Evolutionary conservation across 1,140 invertebrate species (phyloP).

Genomic region (Drosophila grimshawi): DNA sequence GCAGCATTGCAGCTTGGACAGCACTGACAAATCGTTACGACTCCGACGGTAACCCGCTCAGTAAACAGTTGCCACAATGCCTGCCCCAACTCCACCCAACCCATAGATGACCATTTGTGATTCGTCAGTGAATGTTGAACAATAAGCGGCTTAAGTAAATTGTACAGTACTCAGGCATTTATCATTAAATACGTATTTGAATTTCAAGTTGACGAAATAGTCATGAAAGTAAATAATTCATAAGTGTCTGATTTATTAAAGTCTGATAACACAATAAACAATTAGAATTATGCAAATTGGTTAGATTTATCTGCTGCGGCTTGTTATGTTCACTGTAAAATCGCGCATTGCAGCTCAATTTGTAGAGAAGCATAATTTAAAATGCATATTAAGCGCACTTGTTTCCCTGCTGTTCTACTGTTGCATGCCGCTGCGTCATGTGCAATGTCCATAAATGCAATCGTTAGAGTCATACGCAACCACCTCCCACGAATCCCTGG

Average conservation of each 20-base stretch:
- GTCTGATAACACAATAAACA: background rate
- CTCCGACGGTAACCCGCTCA: background rate
- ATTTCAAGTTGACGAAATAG: too few species aligned
- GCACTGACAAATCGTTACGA: slow-evolving; percentile 64
- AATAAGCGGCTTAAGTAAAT: background rate
- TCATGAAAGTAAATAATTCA: background rate
- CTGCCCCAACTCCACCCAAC: too few species aligned
- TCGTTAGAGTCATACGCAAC: slow-evolving; percentile 33
- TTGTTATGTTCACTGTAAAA: slow-evolving; percentile 16
- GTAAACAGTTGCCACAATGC: background rate
- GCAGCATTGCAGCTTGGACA: slow-evolving; percentile 41
- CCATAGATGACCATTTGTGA: background rate
- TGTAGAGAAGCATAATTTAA: slow-evolving; percentile 47
- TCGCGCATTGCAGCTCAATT: slow-evolving; percentile 37
- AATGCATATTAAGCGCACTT: slow-evolving; percentile 55
- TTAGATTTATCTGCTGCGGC: background rate
- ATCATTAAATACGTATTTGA: too few species aligned
- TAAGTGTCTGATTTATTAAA: background rate
- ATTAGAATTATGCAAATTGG: background rate
- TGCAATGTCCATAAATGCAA: slow-evolving; percentile 62
- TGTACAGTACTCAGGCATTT: too few species aligned
- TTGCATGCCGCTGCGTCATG: slow-evolving; percentile 28
- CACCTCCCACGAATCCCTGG: background rate
- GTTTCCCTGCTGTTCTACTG: slow-evolving; percentile 26
- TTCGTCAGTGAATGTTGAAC: background rate